A percentile compares a stretch with the other conserved stretches of the same genome.
phyloP scores from a whole-genome alignment of 2,113 vertebrate genomes.

The Vombatus ursinus region DNA sequence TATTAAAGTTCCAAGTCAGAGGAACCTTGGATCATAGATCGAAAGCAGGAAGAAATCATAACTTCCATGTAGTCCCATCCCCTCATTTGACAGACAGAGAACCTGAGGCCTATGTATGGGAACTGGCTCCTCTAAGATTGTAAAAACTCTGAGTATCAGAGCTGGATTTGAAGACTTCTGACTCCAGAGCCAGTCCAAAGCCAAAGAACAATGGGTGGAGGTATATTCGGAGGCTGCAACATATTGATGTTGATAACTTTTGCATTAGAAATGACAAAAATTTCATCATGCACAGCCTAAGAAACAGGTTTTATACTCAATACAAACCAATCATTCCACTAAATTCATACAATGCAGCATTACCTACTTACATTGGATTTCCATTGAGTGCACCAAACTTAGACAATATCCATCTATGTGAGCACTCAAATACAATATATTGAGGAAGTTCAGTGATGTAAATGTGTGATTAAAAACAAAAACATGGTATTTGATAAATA shows the following conservation, averaged over 20 bases:
- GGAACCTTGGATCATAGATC: background rate
- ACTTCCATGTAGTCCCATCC: background rate
- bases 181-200: background rate
- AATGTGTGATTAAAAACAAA: conserved; percentile 78
- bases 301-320: conserved; percentile 80
- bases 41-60: background rate
- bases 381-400: conserved; percentile 96
- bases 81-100: too few species aligned
- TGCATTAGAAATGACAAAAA: background rate
- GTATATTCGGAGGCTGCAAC: background rate
- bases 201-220: background rate
- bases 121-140: background rate
- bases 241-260: background rate
- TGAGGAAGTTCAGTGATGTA: conserved; percentile 78
- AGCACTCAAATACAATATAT: conserved; percentile 76
- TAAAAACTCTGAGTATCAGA: background rate
- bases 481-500: conserved; percentile 92
- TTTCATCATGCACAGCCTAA: background rate
- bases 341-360: conserved; percentile 94
- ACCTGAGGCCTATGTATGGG: background rate
- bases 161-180: background rate
- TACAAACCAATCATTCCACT: conserved; percentile 95
- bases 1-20: background rate
- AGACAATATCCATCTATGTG: conserved; percentile 98
- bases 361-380: conserved; percentile 94